These are phyloP conservation scores for Caenorhabditis sp. DNA, from an alignment of 2,888 invertebrate species.

Conservation along the genomic window DNA sequence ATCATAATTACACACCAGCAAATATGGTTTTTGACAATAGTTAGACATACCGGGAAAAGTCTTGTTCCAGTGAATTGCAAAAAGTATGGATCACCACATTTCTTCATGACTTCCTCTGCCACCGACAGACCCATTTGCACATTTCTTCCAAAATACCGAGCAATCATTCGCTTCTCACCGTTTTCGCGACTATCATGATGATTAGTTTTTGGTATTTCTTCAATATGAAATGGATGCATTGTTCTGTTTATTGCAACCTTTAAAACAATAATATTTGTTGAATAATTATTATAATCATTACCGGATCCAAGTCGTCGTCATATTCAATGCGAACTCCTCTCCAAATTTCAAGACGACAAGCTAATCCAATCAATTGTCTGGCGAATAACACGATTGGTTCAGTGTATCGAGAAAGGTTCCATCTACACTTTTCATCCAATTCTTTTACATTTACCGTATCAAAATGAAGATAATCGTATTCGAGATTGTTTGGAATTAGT, in stretches of 20 bases:
- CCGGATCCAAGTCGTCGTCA: neutral
- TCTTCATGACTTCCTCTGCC: neutral
- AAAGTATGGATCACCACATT: neutral
- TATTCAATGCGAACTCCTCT: neutral
- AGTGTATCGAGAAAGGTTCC: neutral
- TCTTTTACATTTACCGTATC: neutral
- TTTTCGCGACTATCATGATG: neutral
- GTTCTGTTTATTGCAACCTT: neutral
- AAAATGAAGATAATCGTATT: neutral
- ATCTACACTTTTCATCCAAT: neutral
- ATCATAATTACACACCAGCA: no score
- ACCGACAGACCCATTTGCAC: neutral
- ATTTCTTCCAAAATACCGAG: neutral
- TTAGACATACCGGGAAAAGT: neutral
- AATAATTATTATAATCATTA: no score
- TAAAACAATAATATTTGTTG: no score
- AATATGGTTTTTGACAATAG: no score
- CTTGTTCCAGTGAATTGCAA: neutral
- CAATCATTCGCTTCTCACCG: neutral
- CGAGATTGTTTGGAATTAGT: neutral
- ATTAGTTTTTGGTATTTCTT: neutral
- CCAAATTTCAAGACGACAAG: neutral
- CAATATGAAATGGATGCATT: neutral
- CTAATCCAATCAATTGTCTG: neutral
- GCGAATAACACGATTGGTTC: neutral